Conservation (phyloP, 2,888 invertebrate species). For the Caenorhabditis macrosperma region DNA sequence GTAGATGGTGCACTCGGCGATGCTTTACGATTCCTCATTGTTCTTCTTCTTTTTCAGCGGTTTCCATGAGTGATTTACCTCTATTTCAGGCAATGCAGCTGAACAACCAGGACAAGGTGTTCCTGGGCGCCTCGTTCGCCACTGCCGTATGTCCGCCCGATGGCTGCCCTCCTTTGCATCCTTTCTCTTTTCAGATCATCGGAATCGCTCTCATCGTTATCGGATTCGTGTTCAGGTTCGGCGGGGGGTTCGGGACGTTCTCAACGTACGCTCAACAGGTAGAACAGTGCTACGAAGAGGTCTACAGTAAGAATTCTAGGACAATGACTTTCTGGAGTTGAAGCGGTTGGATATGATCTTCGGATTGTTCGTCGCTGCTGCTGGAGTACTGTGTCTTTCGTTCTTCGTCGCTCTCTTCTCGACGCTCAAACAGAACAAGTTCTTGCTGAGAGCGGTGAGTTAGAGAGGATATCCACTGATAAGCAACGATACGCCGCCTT, state of each 20-base stretch:
- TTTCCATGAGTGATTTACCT: too few species aligned
- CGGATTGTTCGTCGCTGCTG: constrained; percentile 63
- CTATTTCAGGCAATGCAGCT: too few species aligned
- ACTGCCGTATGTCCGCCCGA: constrained; percentile 40
- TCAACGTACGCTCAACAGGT: constrained; percentile 59
- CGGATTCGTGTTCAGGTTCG: constrained; percentile 67
- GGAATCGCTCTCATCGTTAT: constrained; percentile 62
- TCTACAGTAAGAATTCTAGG: constrained; percentile 26
- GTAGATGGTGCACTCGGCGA: too few species aligned
- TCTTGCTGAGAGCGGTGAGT: constrained; percentile 59
- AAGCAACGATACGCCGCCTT: too few species aligned
- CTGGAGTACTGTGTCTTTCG: constrained; percentile 59
- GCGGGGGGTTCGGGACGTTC: constrained; percentile 62
- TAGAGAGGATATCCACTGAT: neutral
- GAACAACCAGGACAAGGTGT: constrained; percentile 60
- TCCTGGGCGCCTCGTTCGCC: constrained; percentile 49
- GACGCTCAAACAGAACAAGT: constrained; percentile 50
- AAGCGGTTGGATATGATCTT: constrained; percentile 65
- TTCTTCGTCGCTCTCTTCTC: constrained; percentile 57
- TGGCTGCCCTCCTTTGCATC: neutral
- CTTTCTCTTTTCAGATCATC: constrained; percentile 32
- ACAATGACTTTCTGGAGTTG: constrained; percentile 67
- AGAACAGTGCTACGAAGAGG: neutral
- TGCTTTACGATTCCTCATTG: too few species aligned
- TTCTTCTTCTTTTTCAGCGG: too few species aligned